Conservation (phyloP, 2,113 vertebrate species). For the human region GRCh38 chr20:32995001-32995500, state of each 20-base stretch:
- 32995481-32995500: conserved; percentile 18
- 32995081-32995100: background rate
- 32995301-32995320: background rate
- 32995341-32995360: background rate
- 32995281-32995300: background rate
- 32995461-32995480: background rate
- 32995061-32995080: background rate
- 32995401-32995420: conserved; percentile 23
- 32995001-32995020: background rate
- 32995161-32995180: conserved; percentile 20
- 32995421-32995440: background rate
- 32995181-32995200: background rate
- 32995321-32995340: background rate
- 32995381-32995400: conserved; percentile 45
- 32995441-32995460: conserved; percentile 4
- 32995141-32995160: background rate
- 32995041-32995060: background rate
- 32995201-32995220: background rate
- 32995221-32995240: background rate
- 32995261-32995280: background rate
- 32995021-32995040: background rate
- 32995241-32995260: background rate
- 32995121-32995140: conserved; percentile 17
- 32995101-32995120: background rate
- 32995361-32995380: background rate